phyloP scores from a whole-genome alignment of 2,888 invertebrate genomes.

The Calliopum simillimum region DNA sequence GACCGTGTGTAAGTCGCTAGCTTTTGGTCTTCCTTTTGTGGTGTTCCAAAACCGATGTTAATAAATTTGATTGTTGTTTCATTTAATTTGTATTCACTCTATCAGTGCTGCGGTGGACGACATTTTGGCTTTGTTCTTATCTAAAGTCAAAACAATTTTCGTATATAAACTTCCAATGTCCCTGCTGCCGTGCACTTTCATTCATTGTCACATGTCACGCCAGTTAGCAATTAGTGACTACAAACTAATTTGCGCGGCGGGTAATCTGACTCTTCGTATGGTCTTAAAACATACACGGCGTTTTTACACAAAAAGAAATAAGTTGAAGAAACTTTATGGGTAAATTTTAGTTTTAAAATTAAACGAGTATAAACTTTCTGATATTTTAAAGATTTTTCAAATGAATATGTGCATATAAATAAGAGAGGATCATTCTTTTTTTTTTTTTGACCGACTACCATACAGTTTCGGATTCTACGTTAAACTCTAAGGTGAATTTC shows the following conservation, averaged over 20 bases:
- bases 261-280: constrained; percentile 41
- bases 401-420: too few species aligned
- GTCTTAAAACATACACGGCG: too few species aligned
- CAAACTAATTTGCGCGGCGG: constrained; percentile 64
- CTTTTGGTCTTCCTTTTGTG: background rate
- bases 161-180: background rate
- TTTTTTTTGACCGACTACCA: too few species aligned
- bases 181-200: constrained; percentile 18
- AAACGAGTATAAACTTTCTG: too few species aligned
- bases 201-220: constrained; percentile 62
- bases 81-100: background rate
- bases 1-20: background rate
- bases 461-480: too few species aligned
- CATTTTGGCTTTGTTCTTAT: constrained; percentile 20
- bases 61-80: constrained; percentile 23
- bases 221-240: constrained; percentile 63
- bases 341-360: too few species aligned
- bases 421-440: too few species aligned
- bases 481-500: too few species aligned
- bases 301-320: too few species aligned
- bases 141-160: constrained; percentile 33
- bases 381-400: too few species aligned
- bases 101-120: constrained; percentile 15
- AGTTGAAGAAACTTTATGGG: too few species aligned
- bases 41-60: background rate